Conservation (phyloP, 2,113 vertebrate species). For the Excalfactoria chinensis region DNA sequence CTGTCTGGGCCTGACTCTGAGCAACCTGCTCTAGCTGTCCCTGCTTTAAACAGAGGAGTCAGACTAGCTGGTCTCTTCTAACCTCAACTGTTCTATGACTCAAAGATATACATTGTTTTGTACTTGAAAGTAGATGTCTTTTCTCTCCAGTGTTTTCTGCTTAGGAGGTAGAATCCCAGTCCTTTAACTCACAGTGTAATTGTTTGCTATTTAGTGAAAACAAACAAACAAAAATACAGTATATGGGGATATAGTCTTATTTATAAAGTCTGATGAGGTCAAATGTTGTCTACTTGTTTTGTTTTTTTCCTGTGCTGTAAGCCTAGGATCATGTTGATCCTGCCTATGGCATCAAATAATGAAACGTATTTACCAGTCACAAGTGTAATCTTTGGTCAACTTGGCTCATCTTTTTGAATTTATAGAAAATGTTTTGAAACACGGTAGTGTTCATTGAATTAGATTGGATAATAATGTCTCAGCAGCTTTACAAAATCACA, state of each 20-base stretch:
- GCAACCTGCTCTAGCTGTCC: background rate
- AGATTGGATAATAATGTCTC: background rate
- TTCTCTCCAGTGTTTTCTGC: background rate
- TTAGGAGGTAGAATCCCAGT: background rate
- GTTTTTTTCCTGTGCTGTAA: background rate
- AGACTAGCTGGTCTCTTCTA: background rate
- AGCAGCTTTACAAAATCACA: background rate
- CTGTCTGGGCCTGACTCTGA: background rate
- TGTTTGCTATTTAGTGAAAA: background rate
- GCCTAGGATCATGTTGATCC: background rate
- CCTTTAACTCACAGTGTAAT: background rate
- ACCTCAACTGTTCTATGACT: background rate
- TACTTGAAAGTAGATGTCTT: background rate
- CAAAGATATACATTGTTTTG: background rate
- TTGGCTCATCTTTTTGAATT: background rate
- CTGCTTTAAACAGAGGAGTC: background rate
- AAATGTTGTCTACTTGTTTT: background rate
- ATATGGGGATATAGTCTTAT: background rate
- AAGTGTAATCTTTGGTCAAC: background rate
- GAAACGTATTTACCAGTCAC: background rate
- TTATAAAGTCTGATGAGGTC: background rate
- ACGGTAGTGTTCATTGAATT: background rate
- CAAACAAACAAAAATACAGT: background rate
- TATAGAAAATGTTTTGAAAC: background rate
- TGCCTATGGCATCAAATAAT: background rate